These are phyloP conservation scores for Cydia amplana DNA, from an alignment of 1,140 invertebrate genomes.

Conservation along the genomic window DNA sequence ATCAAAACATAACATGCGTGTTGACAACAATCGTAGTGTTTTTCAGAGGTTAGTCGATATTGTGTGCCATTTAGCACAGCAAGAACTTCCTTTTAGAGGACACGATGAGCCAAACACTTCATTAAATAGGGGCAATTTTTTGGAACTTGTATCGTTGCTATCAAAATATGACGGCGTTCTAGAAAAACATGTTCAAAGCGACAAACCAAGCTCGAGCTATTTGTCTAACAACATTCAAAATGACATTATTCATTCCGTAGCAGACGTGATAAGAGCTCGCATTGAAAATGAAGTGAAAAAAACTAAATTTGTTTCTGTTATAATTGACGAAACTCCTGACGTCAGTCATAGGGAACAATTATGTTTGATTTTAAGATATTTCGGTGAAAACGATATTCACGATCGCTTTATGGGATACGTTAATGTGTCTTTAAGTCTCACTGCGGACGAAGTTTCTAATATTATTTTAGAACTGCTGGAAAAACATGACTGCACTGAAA, in stretches of 20 bases:
- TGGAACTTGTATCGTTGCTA: constrained; percentile 32
- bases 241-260: constrained; percentile 35
- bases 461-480: constrained; percentile 30
- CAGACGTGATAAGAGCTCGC: constrained; percentile 27
- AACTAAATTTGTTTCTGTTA: constrained; percentile 39
- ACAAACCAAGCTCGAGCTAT: neutral
- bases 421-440: constrained; percentile 39
- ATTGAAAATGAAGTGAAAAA: constrained; percentile 36
- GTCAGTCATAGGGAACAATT: constrained; percentile 38
- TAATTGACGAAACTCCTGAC: constrained; percentile 43
- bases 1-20: constrained; percentile 24
- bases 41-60: constrained; percentile 30
- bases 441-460: constrained; percentile 32
- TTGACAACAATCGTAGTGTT: constrained; percentile 32
- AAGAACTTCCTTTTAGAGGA: constrained; percentile 34
- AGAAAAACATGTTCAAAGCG: constrained; percentile 29
- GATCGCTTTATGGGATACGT: constrained; percentile 47
- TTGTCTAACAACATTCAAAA: constrained; percentile 37
- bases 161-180: constrained; percentile 33
- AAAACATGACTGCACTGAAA: constrained; percentile 33
- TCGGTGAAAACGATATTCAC: constrained; percentile 31
- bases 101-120: constrained; percentile 30
- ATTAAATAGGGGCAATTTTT: constrained; percentile 33
- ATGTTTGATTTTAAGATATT: constrained; percentile 38
- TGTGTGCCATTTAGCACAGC: constrained; percentile 22